Evolutionary conservation across 2,113 vertebrate species (phyloP), one percentile per base, ranked within the genome.

Genomic region (Salminus brasiliensis): DNA sequence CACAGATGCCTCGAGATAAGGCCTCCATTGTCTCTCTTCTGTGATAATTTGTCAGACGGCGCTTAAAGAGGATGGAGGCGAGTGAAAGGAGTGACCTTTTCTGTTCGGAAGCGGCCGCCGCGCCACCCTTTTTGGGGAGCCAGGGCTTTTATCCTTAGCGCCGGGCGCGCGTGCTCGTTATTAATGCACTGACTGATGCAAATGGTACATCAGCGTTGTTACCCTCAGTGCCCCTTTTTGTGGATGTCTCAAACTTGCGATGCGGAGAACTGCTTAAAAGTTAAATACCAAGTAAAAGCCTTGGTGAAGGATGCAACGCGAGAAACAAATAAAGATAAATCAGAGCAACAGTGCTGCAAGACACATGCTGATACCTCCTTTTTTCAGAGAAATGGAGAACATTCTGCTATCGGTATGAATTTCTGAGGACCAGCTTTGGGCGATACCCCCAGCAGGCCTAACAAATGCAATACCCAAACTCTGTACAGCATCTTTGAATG

Each of bases 21-120:
- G 47, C 72, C 59, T 84, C 55, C 53, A 39, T 74, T 80, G 76
- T 87, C 74, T 76, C 67, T 81, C 53, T 53, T 21, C 27, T 83
- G 72, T 72, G 80, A 77, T 86, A 68, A 81, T 88, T 87, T 84
- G 78, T 82, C 81, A 76, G 16, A 34, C 73, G 67, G 23, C 52
- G 76, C 65, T 72, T 68, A 76, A 82, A 75, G 60, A 70, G 81
- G 69, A 70, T 69, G 18, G 63, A 80, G 83, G 76, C 78, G 49
- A 81, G 53, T 72, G 79, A 76, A 67, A 63, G 27, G 53, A 41
- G 41, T 88, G 88, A 90, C 87, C 89, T 92, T 91, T 91, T 80
- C 81, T 79, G 81, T 80, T 18, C 41, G 69, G 47, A 57, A 60
- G 53, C 3, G 76, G 65, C 74, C 76, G 15, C 52, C 69, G 79